A percentile compares a stretch with the other conserved stretches of the same genome.
Conservation (phyloP, 1,140 invertebrate species). For the Trinorchestia longiramus region DNA sequence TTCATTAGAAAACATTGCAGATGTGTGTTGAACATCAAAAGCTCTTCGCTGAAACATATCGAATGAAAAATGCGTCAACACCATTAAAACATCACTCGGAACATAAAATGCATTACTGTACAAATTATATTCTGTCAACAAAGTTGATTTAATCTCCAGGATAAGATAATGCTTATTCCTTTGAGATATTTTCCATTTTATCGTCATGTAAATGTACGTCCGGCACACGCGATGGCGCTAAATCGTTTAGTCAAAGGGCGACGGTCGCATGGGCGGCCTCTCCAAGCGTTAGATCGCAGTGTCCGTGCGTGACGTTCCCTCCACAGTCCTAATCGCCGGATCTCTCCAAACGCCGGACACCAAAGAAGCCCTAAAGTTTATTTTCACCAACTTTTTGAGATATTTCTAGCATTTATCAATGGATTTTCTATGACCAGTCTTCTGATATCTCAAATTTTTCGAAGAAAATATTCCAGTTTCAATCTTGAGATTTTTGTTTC, state of each 20-base stretch:
- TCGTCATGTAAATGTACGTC: neutral
- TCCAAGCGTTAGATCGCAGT: neutral
- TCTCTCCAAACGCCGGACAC: neutral
- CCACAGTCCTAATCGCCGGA: neutral
- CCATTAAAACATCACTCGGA: neutral
- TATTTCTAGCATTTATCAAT: no score
- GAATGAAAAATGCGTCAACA: neutral
- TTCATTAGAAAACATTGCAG: neutral
- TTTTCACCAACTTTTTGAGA: neutral
- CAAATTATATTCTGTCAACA: neutral
- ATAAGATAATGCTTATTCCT: neutral
- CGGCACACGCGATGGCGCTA: neutral
- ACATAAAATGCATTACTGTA: neutral
- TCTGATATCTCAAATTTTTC: no score
- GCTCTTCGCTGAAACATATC: neutral
- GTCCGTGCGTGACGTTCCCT: conserved; percentile 37
- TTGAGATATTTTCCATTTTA: neutral
- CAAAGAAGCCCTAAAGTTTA: neutral
- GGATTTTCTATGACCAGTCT: no score
- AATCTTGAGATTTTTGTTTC: no score
- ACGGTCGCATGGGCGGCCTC: neutral
- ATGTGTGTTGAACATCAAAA: neutral
- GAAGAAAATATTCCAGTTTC: no score
- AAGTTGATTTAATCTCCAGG: neutral
- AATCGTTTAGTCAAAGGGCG: neutral